Conservation (phyloP, 2,113 vertebrate genomes). For the Thamnaconus septentrionalis region DNA sequence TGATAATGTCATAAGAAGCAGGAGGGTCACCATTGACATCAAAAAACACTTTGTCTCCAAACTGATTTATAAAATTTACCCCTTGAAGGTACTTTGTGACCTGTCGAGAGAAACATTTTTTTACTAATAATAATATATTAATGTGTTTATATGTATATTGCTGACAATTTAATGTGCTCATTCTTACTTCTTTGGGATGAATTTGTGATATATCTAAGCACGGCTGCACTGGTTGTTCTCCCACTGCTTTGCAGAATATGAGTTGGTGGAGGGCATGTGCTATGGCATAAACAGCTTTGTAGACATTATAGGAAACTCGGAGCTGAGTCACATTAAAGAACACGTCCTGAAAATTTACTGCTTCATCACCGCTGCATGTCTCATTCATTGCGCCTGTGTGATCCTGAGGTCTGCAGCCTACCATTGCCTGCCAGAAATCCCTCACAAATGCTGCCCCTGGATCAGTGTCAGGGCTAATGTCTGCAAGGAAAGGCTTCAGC, state of each 20-base stretch:
- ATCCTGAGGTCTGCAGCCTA: too few species aligned
- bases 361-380: slow-evolving; percentile 68
- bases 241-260: slow-evolving; percentile 63
- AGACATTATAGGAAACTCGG: slow-evolving; percentile 74
- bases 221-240: slow-evolving; percentile 4
- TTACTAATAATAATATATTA: background rate
- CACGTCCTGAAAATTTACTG: slow-evolving; percentile 49
- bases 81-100: slow-evolving; percentile 63
- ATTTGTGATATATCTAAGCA: slow-evolving; percentile 71
- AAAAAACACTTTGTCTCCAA: slow-evolving; percentile 72
- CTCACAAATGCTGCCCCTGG: too few species aligned
- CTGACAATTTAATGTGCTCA: fast-evolving
- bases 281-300: slow-evolving; percentile 77
- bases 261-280: slow-evolving; percentile 63
- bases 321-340: slow-evolving; percentile 76
- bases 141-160: background rate
- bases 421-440: too few species aligned
- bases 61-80: slow-evolving; percentile 67
- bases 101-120: slow-evolving; percentile 32
- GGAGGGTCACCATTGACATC: slow-evolving; percentile 74
- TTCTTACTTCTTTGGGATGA: slow-evolving; percentile 62
- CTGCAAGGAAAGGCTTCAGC: too few species aligned
- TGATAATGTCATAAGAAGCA: slow-evolving; percentile 75
- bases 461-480: too few species aligned
- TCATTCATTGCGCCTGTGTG: background rate